phyloP scores from a whole-genome alignment of 2,888 invertebrate genomes.

The Megamerina dolium region DNA sequence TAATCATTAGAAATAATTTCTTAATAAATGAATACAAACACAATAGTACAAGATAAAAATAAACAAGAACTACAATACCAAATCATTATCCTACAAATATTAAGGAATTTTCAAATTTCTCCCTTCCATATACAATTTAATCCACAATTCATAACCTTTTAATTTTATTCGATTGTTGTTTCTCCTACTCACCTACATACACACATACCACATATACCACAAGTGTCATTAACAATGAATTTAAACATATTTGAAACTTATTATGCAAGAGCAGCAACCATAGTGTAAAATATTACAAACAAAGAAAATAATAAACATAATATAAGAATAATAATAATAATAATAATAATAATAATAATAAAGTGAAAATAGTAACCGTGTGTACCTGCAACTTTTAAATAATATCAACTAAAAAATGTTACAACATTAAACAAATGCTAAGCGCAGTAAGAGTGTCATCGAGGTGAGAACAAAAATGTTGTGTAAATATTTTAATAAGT shows the following conservation, averaged over 20 bases:
- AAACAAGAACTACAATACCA: too few species aligned
- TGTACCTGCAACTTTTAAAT: slow-evolving; percentile 47
- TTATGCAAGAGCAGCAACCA: slow-evolving; percentile 16
- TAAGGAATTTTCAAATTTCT: too few species aligned
- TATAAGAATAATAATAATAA: slow-evolving; percentile 16
- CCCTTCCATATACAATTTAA: too few species aligned
- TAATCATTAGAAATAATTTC: too few species aligned
- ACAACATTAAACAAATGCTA: too few species aligned
- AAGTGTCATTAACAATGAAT: slow-evolving; percentile 26
- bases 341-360: slow-evolving; percentile 4
- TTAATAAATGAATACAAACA: too few species aligned
- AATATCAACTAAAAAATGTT: slow-evolving; percentile 15
- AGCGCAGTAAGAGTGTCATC: too few species aligned
- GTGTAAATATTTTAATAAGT: too few species aligned
- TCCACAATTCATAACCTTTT: slow-evolving; percentile 5
- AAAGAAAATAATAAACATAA: slow-evolving; percentile 11
- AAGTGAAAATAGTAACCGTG: slow-evolving; percentile 27
- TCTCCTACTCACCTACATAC: slow-evolving; percentile 1
- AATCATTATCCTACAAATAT: too few species aligned
- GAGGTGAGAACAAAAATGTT: too few species aligned
- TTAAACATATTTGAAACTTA: too few species aligned
- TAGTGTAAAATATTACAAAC: slow-evolving; percentile 14
- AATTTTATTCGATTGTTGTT: background rate
- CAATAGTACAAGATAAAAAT: too few species aligned
- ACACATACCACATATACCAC: slow-evolving; percentile 14